A percentile compares a stretch with the other conserved stretches of the same genome.
Conservation (phyloP, 2,888 invertebrate species). For the Nymphalis c-album region DNA sequence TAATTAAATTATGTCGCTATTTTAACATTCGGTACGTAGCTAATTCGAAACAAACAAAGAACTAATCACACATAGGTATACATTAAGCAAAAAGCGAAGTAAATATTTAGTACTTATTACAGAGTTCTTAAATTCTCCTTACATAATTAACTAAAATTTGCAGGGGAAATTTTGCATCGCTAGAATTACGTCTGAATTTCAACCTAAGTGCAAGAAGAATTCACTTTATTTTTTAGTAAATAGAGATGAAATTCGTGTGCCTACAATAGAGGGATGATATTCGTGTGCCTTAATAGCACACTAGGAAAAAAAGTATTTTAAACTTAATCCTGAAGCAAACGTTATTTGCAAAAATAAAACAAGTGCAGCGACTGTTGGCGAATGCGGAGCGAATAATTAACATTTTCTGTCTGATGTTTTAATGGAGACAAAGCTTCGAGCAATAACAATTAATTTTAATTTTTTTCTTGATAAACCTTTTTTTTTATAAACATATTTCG, state of each 20-base stretch:
- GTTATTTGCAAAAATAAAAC: slow-evolving; percentile 66
- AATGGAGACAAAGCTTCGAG: slow-evolving; percentile 52
- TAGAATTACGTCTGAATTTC: not conserved
- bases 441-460: slow-evolving; percentile 7
- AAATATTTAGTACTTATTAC: not conserved
- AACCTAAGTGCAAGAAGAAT: not conserved
- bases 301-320: slow-evolving; percentile 59
- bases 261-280: slow-evolving; percentile 1
- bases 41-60: not conserved
- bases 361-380: slow-evolving; percentile 59
- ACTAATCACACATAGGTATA: not conserved
- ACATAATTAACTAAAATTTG: slow-evolving; percentile 6
- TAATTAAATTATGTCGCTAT: not conserved
- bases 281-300: not conserved
- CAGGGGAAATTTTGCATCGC: not conserved
- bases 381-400: slow-evolving; percentile 61
- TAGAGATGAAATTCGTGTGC: slow-evolving; percentile 2
- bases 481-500: not conserved
- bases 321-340: slow-evolving; percentile 59
- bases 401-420: slow-evolving; percentile 64
- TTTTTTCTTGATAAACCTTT: slow-evolving; percentile 9
- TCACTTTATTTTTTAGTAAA: not conserved
- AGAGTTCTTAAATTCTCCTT: not conserved
- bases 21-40: no score
- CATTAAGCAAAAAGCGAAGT: not conserved